Base-by-base conservation (phyloP, 2,797 vertebrate genomes). In the Sebastes trivittatus region DNA sequence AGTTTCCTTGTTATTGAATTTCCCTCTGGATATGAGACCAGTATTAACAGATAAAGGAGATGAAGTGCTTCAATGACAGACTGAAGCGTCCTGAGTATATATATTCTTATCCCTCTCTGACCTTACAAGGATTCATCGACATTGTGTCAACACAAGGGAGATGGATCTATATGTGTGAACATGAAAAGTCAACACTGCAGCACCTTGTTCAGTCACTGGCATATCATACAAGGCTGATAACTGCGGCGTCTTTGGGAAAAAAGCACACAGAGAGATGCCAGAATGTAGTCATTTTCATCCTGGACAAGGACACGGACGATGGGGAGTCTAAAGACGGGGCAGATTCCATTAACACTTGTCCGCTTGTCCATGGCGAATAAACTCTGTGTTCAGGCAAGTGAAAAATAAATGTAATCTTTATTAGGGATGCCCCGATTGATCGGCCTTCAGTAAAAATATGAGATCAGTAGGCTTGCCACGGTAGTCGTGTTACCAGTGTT, bases 151-250 rank as follows among this genome's bases (percentile, higher is more conserved):
- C 91, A 88, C 60, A 1, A 34, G 58, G 34, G 61, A 71, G 80
- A 71, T 30, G 65, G 83, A 88, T 89, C 88, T 76, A 72, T 89
- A 88, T 75, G 88, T 86, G 86, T 49, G 80, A 85, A 85, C 90
- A 90, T 80, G 84, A 82, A 88, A 64, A 86, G 85, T 88, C 88
- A 93, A 92, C 91, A 89, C 46, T 5, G 79, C 81, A 61, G 76
- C 80, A 69, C 69, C 84, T 42, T 20, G 78, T 83, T 87, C 86
- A 60, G 66, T 71, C 78, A 6, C 30, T 3, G 72, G 75, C 81
- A 81, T 81, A 59, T 73, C 72, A 79, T 68, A 63, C 76, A 9
- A 23, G 77, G 84, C 63, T 89, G 78, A 85, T 62, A 70, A 38
- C 67, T 66, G 61, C 2, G 0, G 71, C 30, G 34, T 59, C 38